These are phyloP conservation scores for Diglossa cyanea DNA, from an alignment of 2,797 vertebrate genomes.

Conservation along the genomic window DNA sequence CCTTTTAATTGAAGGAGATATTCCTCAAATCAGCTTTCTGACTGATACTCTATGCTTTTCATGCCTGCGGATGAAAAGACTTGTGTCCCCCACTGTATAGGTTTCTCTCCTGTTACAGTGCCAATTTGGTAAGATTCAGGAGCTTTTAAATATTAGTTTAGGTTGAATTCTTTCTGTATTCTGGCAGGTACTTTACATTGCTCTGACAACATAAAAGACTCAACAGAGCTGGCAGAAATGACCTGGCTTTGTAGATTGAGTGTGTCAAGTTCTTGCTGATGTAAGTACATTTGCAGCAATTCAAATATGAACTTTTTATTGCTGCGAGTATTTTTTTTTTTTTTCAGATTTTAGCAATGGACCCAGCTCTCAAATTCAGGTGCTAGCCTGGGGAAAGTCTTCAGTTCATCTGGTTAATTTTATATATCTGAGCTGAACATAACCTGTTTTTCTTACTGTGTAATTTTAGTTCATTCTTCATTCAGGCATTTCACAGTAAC, in stretches of 20 bases:
- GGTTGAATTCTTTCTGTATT: not conserved
- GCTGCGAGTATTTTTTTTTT: not conserved
- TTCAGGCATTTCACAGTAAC: conserved; percentile 3
- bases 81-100: not conserved
- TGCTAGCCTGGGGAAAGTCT: not conserved
- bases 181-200: not conserved
- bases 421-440: not conserved
- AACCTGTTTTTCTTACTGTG: not conserved
- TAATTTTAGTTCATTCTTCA: not conserved
- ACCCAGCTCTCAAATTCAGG: not conserved
- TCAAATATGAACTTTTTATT: not conserved
- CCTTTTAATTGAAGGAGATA: not conserved
- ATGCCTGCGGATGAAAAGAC: not conserved
- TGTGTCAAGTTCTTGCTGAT: not conserved
- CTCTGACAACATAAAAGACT: not conserved
- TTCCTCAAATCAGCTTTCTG: not conserved
- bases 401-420: not conserved
- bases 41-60: not conserved
- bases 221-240: not conserved
- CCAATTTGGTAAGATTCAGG: accelerated
- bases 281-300: not conserved
- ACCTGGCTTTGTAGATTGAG: not conserved
- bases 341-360: not conserved
- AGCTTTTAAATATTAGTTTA: not conserved
- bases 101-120: not conserved